Evolutionary conservation across 2,797 vertebrate species (phyloP).

Genomic region (Enteromius paludinosus): DNA sequence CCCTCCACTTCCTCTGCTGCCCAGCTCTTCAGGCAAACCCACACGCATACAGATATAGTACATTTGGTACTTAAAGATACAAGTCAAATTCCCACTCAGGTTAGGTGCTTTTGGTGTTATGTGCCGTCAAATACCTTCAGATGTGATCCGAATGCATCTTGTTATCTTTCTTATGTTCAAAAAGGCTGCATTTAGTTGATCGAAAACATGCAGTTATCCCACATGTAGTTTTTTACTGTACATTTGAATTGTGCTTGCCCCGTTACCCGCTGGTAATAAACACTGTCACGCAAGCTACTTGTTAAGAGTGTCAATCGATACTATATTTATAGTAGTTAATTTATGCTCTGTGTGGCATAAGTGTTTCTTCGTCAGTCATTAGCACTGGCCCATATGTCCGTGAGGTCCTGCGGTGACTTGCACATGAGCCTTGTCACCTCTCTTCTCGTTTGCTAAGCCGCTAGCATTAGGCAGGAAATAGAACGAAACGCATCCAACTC

Average conservation of each 20-base stretch:
- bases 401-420: conserved; percentile 37
- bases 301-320: conserved; percentile 8
- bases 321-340: conserved; percentile 27
- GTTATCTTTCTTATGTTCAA: neutral
- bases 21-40: conserved; percentile 33
- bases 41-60: conserved; percentile 45
- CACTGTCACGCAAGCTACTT: conserved; percentile 3
- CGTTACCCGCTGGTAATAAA: neutral
- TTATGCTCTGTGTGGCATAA: conserved; percentile 29
- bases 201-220: neutral
- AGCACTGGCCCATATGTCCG: conserved; percentile 61
- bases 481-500: neutral
- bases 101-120: conserved; percentile 15
- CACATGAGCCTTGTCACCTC: conserved; percentile 17
- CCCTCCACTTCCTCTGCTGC: conserved; percentile 25
- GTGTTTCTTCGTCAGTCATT: conserved; percentile 57
- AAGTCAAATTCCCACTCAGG: conserved; percentile 49
- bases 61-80: conserved; percentile 40
- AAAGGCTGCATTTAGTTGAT: neutral
- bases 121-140: neutral
- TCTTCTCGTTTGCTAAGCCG: neutral
- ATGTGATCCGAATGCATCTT: neutral
- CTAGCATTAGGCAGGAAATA: conserved; percentile 3
- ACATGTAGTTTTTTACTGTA: neutral
- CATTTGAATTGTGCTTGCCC: neutral